These are phyloP conservation scores for cattle (Bos taurus) DNA, from an alignment of 2,113 vertebrate genomes.

Conservation along the genomic window ARS-UCD2.0 NC_037330.1:87858001-87858500, in stretches of 20 bases:
- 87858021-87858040: slow-evolving; percentile 64
- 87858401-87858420: neutral
- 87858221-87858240: neutral
- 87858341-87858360: neutral
- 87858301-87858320: neutral
- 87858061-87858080: slow-evolving; percentile 14
- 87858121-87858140: neutral
- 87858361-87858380: neutral
- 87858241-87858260: neutral
- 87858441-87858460: neutral
- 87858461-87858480: neutral
- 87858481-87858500: neutral
- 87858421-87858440: neutral
- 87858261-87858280: neutral
- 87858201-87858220: neutral
- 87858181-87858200: neutral
- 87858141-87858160: neutral
- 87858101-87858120: neutral
- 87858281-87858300: neutral
- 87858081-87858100: neutral
- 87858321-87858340: neutral
- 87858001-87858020: slow-evolving; percentile 65
- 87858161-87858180: neutral
- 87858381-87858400: neutral
- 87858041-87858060: slow-evolving; percentile 65